phyloP scores from a whole-genome alignment of 2,113 vertebrate genomes.

The Ochotona princeps region DNA sequence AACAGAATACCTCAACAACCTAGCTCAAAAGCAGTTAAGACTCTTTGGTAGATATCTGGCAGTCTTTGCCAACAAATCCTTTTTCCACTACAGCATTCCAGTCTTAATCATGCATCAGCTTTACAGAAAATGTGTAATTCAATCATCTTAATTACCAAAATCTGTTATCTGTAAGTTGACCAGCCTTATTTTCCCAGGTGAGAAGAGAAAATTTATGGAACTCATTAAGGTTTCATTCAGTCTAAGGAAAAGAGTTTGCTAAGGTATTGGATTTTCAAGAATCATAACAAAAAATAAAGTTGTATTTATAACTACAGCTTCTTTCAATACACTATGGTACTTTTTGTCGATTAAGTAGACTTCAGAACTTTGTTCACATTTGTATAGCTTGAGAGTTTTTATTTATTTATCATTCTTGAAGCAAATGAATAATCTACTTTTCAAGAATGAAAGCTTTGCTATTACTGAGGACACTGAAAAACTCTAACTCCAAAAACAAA shows the following conservation, averaged over 20 bases:
- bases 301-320: background rate
- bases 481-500: slow-evolving; percentile 38
- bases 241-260: background rate
- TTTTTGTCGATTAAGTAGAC: slow-evolving; percentile 9
- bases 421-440: slow-evolving; percentile 44
- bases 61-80: background rate
- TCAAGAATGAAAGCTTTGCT: background rate
- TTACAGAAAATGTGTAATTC: background rate
- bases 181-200: slow-evolving; percentile 1
- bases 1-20: background rate
- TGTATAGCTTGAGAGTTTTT: background rate
- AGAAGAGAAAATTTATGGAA: background rate
- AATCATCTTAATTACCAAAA: slow-evolving; percentile 36
- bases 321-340: background rate
- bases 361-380: slow-evolving; percentile 47
- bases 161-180: background rate
- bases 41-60: background rate
- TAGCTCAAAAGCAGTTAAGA: background rate
- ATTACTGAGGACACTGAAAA: slow-evolving; percentile 51
- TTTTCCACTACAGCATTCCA: background rate
- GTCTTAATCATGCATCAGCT: background rate
- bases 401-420: slow-evolving; percentile 55
- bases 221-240: background rate
- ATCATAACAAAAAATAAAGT: slow-evolving; percentile 28
- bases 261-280: background rate